Evolutionary conservation across 1,140 invertebrate species (phyloP), one percentile per base, ranked within the genome.

Genomic region (Babylonia areolata): DNA sequence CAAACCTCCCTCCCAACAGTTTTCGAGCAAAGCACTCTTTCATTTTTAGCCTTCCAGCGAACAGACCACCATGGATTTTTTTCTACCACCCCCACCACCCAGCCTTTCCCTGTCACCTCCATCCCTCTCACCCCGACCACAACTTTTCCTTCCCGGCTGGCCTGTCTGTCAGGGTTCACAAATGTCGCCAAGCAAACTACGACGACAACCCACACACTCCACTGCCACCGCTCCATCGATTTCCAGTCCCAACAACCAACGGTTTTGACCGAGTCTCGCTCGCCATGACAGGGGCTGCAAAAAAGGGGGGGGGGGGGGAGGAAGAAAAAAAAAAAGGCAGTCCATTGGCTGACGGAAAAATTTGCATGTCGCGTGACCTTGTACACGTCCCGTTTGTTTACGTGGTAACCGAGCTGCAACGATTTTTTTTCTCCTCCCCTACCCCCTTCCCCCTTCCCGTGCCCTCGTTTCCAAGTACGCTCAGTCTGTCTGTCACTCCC

Each of bases 361-460:
- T 64, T 64, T 64, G 58, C 58, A 64, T 64, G 58, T 64, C 23
- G 58, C 58, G 58, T 64, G 58, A 64, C 58, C 58, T 64, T 64
- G 58, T 64, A 64, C 23, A 23, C 5, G 12, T 12, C 23, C 28
- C 58, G 58, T 64, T n/a, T 64, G 58, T 64, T 64, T 64, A 64
- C 9, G 58, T 64, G 58, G 58, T 64, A 64, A 64, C 58, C 58
- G 58, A 64, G 58, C 58, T 64, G 58, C 28, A 28, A 64, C 28
- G 23, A 12, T 12, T n/a, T n/a, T 64, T 23, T 3, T 12, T 0
- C 58, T 64, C 58, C 1, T 64, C 58, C 58, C 28, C 58, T 23
- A 28, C 58, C 58, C 5, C 58, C 58, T 23, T 6, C 58, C 5
- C 58, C 28, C 28, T 6, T n/a, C 2, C 58, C 58, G 0, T 23